A percentile compares a stretch with the other conserved stretches of the same genome.
Conservation (phyloP, 1,140 invertebrate genomes). For the Episyrphus balteatus region DNA sequence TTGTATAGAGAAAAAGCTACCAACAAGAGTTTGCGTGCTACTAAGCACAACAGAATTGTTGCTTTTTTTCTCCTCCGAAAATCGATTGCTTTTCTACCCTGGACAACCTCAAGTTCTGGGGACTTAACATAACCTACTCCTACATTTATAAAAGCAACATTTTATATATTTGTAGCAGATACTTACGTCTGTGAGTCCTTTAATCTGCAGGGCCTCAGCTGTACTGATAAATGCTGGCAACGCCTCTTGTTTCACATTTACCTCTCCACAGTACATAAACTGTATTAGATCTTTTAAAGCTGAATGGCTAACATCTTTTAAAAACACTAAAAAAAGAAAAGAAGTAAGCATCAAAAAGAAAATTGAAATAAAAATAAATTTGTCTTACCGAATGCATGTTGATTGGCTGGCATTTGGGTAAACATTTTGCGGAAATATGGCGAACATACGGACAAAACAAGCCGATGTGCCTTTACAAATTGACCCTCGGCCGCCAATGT, state of each 20-base stretch:
- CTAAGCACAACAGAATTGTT: too few relatives aligned
- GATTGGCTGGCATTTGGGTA: conserved; percentile 48
- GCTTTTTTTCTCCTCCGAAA: too few relatives aligned
- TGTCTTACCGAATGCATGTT: conserved; percentile 45
- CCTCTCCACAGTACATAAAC: conserved; percentile 81
- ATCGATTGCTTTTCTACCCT: too few relatives aligned
- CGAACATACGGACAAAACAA: conserved; percentile 74
- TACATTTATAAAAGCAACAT: too few relatives aligned
- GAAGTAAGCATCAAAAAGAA: background rate
- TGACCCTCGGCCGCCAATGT: conserved; percentile 70
- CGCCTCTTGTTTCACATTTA: conserved; percentile 74
- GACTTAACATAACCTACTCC: too few relatives aligned
- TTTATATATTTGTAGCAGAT: conserved; percentile 4
- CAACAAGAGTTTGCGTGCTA: too few relatives aligned
- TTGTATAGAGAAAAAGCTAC: too few relatives aligned
- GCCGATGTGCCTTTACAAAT: conserved; percentile 66
- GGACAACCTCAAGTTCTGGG: too few relatives aligned
- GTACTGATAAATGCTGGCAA: conserved; percentile 71
- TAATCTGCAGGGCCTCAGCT: conserved; percentile 73
- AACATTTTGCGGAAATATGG: conserved; percentile 77
- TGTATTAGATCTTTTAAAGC: conserved; percentile 67
- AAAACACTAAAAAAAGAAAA: conserved; percentile 52
- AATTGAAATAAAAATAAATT: background rate
- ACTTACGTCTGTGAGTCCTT: conserved; percentile 55
- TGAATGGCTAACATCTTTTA: conserved; percentile 67